These are phyloP conservation scores for Asarcornis scutulata DNA, from an alignment of 2,113 vertebrate species.

Conservation along the genomic window DNA sequence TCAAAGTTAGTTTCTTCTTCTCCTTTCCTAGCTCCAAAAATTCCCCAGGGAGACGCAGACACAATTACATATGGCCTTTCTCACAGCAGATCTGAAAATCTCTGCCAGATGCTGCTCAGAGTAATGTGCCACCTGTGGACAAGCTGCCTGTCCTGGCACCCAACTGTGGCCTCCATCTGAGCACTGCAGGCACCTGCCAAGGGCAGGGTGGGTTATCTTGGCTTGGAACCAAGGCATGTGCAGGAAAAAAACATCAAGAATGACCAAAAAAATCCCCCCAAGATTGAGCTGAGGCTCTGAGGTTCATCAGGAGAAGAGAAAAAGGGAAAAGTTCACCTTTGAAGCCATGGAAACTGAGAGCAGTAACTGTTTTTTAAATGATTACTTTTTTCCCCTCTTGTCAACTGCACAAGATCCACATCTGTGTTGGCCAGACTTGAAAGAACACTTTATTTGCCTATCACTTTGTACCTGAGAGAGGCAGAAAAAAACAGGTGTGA, in stretches of 20 bases:
- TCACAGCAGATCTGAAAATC: too few species aligned
- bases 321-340: background rate
- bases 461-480: background rate
- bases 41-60: too few species aligned
- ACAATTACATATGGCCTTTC: too few species aligned
- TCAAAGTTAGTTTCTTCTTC: too few species aligned
- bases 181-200: background rate
- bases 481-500: background rate
- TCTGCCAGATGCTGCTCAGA: background rate
- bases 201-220: rapidly evolving
- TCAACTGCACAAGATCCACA: rapidly evolving
- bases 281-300: background rate
- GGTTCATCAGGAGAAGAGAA: background rate
- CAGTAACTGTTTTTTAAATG: background rate
- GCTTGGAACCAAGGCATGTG: background rate
- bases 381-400: background rate
- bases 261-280: rapidly evolving
- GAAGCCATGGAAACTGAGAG: background rate
- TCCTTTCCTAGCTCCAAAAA: too few species aligned
- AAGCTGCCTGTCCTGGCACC: rapidly evolving
- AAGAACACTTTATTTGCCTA: background rate
- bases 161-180: rapidly evolving
- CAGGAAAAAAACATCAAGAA: background rate
- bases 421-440: background rate
- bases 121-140: rapidly evolving